Evolutionary conservation across 2,113 vertebrate genomes (phyloP), one percentile per base, ranked within the genome.

Genomic region (Sterrhoptilus dennistouni): DNA sequence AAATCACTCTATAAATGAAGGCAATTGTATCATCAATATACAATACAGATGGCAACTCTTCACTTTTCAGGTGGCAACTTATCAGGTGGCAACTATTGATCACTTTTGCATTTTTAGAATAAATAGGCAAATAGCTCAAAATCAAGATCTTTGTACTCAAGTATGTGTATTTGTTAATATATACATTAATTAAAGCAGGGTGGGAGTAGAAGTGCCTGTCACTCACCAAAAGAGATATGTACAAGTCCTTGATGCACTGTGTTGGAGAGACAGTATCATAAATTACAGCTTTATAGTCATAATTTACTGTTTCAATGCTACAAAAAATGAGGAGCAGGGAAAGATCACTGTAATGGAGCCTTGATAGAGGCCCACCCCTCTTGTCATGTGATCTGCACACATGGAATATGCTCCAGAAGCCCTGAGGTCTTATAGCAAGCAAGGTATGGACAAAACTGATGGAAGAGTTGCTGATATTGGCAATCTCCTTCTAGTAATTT

Each of bases 11-110:
- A 66, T 49, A 88, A 88, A 61, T 90, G 90, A 96, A 91, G 84
- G 96, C 61, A 90, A 71, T 90, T 91, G 47, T 90, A 71, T 91
- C 80, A 95, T 93, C 89, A 87, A 57, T 96, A 92, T 89, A 83
- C 94, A 94, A 87, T 36, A 83, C 36, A 38, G 38, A 81, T 49
- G 1, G 16, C 61, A 45, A 36, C 25, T 45, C 45, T 54, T 56
- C 40, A 90, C 33, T 87, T 94, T 96, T 89, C 96, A 83, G 40
- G 83, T 2, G 5, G 87, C 89, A 96, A 87, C n/a, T 81, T 94
- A 95, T 90, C 96, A 77, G 36, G 77, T 4, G 8, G 91, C 87
- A 96, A 92, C 95, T 97, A 97, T 96, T 94, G 97, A 96, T 95
- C 92, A 61, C 44, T 91, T 83, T 90, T 96, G 38, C 38, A 60